A percentile compares a stretch with the other conserved stretches of the same genome.
phyloP scores from a whole-genome alignment of 2,888 invertebrate genomes.

The Agrenia bidenticulata region DNA sequence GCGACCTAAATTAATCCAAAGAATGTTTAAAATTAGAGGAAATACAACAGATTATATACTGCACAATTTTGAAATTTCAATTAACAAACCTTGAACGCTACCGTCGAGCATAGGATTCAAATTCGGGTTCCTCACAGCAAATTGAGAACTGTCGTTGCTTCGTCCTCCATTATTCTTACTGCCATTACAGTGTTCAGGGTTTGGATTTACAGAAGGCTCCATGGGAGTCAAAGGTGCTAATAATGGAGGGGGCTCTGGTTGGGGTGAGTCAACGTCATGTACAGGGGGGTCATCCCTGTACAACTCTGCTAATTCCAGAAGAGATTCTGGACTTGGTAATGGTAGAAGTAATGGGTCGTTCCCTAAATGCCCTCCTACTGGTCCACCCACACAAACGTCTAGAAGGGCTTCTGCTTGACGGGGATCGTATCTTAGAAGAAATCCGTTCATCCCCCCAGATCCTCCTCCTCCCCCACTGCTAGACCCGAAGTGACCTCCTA shows the following conservation, averaged over 20 bases:
- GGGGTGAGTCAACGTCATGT: constrained; percentile 51
- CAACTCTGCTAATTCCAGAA: constrained; percentile 52
- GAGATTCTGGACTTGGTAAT: constrained; percentile 52
- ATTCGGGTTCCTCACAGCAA: constrained; percentile 36
- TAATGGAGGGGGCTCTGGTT: constrained; percentile 55
- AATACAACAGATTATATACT: neutral
- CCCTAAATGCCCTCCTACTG: constrained; percentile 64
- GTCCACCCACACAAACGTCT: constrained; percentile 54
- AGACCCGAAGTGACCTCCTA: constrained; percentile 60
- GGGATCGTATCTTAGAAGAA: constrained; percentile 57
- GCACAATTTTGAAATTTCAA: too few relatives aligned
- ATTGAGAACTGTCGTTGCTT: constrained; percentile 53
- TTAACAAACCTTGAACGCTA: constrained; percentile 48
- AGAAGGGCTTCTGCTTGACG: constrained; percentile 51
- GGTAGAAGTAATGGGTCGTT: constrained; percentile 53
- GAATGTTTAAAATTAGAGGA: neutral
- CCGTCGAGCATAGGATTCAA: constrained; percentile 46
- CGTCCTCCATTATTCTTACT: constrained; percentile 41
- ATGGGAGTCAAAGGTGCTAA: constrained; percentile 60
- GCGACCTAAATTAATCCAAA: constrained; percentile 47
- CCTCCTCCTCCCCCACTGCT: constrained; percentile 61
- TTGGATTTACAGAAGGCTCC: constrained; percentile 69
- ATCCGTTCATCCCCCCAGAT: constrained; percentile 59
- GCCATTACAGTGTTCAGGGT: constrained; percentile 67
- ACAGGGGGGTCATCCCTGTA: constrained; percentile 52